These are phyloP conservation scores for Nemurella pictetii DNA, from an alignment of 2,888 invertebrate genomes.

Conservation along the genomic window DNA sequence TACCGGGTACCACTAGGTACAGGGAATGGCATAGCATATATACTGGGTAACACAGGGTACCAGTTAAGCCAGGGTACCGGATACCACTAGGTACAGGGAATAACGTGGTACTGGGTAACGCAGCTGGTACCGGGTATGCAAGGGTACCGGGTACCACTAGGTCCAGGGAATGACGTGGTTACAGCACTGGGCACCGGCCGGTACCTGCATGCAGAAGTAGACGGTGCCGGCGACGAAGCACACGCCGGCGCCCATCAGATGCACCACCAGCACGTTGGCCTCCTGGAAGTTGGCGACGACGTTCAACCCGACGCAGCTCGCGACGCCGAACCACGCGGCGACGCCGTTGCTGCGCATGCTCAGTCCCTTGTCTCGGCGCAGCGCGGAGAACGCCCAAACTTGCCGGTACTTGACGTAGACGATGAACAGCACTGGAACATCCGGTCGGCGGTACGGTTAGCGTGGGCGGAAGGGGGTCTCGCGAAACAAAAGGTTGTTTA, in stretches of 20 bases:
- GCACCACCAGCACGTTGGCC: slow-evolving; percentile 57
- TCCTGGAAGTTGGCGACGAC: slow-evolving; percentile 67
- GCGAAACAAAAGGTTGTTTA: no score
- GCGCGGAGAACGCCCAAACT: slow-evolving; percentile 50
- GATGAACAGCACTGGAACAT: slow-evolving; percentile 54
- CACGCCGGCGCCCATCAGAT: slow-evolving; percentile 60
- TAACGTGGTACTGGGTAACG: no score
- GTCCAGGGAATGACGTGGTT: no score
- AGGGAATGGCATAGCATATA: no score
- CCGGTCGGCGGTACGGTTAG: not conserved
- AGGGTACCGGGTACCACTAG: no score
- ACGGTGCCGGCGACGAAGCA: slow-evolving; percentile 60
- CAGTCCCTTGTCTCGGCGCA: slow-evolving; percentile 46
- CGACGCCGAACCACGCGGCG: slow-evolving; percentile 55
- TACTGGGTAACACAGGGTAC: no score
- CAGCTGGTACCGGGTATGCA: no score
- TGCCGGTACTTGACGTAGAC: slow-evolving; percentile 62
- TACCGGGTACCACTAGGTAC: no score
- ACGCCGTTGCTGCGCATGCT: slow-evolving; percentile 49
- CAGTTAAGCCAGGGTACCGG: no score
- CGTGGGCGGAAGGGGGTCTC: no score
- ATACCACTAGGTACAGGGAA: no score
- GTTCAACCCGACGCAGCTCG: slow-evolving; percentile 59
- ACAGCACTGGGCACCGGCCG: not conserved
- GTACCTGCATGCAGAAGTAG: slow-evolving; percentile 61